Base-by-base conservation (phyloP, 2,888 invertebrate species). In the Tachina fera region DNA sequence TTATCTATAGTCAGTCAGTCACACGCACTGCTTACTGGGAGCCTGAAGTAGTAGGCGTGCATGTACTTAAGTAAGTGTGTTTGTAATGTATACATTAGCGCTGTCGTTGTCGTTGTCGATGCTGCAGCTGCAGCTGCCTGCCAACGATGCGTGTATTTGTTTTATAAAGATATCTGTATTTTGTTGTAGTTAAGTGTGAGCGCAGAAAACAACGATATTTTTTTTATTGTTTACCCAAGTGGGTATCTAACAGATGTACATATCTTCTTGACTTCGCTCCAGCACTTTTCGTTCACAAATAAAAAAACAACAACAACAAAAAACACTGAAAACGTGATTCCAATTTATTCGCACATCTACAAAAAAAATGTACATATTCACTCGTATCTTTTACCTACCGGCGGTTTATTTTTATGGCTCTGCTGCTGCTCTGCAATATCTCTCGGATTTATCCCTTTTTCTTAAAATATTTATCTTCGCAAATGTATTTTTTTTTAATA, bases 221-320 rank as follows among this genome's bases (percentile, higher is more conserved):
- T 49, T 65, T 67, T 81, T 63, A 61, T 72, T 65, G 75, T 68
- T 82, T 61, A 49, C 10, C 31, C 61, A 72, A 71, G 74, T n/a
- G n/a, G n/a, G n/a, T 87, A 87, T 86, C 87, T 86, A 80, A 75
- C 65, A 87, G 86, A 87, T 87, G 84, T 84, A n/a, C n/a, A n/a
- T n/a, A 87, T 87, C 84, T 83, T 39, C 83, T 63, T 56, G 47
- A 67, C 56, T 58, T 22, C 13, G 14, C 41, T 56, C 9, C 58
- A n/a, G 16, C 11, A 58, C 56, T 43, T 61, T 56, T 53, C 16
- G 11, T 43, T 43, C 19, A 47, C 14, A n/a, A 22, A 9, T 45
- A 51, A 31, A 70, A 65, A 0, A 39, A 71, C 39, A 49, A 31
- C 9, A 11, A 31, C 4, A 31, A 31, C 31, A 31, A 31, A 41